These are phyloP conservation scores for Eustalomyia histrio DNA, from an alignment of 2,888 invertebrate genomes.

Conservation along the genomic window DNA sequence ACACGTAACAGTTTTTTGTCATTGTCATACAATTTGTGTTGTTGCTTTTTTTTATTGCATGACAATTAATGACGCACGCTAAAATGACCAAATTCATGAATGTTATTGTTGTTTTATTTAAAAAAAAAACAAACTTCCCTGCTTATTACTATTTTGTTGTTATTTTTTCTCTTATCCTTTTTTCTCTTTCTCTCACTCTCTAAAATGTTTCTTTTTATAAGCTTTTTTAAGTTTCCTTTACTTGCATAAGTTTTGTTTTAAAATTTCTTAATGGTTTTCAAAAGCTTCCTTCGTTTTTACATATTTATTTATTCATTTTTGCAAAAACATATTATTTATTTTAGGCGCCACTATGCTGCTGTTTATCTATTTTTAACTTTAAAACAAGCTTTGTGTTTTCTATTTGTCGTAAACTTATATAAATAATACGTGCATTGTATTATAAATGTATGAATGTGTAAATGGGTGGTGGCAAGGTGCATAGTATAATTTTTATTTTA, in stretches of 20 bases:
- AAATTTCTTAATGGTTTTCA: conserved; percentile 18
- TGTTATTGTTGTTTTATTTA: background rate
- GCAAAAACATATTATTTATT: background rate
- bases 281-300: conserved; percentile 8
- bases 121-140: background rate
- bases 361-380: conserved; percentile 41
- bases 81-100: background rate
- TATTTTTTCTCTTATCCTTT: background rate
- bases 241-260: background rate
- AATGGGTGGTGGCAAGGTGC: background rate
- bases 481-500: background rate
- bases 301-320: background rate
- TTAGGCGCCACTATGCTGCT: conserved; percentile 43
- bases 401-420: background rate
- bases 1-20: background rate
- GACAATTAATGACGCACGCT: background rate
- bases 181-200: background rate
- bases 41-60: background rate
- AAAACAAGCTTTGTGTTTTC: conserved; percentile 5
- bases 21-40: background rate
- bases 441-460: background rate
- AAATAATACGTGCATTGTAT: background rate
- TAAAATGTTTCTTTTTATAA: background rate
- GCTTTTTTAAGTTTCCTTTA: background rate
- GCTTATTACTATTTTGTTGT: too few relatives aligned